Conservation (phyloP, 2,797 vertebrate genomes). For the Psittacula echo region DNA sequence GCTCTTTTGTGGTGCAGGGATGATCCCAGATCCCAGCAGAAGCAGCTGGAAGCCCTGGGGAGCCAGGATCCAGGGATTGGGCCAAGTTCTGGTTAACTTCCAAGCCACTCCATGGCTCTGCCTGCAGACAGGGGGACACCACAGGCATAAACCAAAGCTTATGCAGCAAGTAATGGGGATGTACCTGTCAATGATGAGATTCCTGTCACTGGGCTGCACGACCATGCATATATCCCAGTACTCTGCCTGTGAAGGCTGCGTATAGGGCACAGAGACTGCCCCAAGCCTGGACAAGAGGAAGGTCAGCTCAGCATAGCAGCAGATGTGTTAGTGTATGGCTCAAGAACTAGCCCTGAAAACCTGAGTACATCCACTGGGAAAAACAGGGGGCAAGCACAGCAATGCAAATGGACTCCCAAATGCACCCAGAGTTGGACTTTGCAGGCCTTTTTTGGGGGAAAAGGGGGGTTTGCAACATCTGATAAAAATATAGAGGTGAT, state of each 20-base stretch:
- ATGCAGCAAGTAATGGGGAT: accelerated
- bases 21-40: background rate
- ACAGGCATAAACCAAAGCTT: accelerated
- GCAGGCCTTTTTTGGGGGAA: accelerated
- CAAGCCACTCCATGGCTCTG: background rate
- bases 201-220: conserved; percentile 90
- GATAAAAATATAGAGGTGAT: background rate
- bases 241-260: conserved; percentile 89
- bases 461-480: background rate
- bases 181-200: conserved; percentile 93
- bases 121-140: accelerated
- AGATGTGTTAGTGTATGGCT: accelerated
- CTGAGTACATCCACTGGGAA: accelerated
- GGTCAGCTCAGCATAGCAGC: background rate
- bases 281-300: conserved; percentile 78
- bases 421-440: background rate
- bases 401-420: background rate
- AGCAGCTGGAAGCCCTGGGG: background rate
- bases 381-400: accelerated
- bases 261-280: conserved; percentile 93
- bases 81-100: background rate
- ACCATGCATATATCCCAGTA: conserved; percentile 96
- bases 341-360: background rate
- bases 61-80: accelerated
- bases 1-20: accelerated